These are phyloP conservation scores for Pachyramphus minor DNA, from an alignment of 2,113 vertebrate species.

Conservation along the genomic window DNA sequence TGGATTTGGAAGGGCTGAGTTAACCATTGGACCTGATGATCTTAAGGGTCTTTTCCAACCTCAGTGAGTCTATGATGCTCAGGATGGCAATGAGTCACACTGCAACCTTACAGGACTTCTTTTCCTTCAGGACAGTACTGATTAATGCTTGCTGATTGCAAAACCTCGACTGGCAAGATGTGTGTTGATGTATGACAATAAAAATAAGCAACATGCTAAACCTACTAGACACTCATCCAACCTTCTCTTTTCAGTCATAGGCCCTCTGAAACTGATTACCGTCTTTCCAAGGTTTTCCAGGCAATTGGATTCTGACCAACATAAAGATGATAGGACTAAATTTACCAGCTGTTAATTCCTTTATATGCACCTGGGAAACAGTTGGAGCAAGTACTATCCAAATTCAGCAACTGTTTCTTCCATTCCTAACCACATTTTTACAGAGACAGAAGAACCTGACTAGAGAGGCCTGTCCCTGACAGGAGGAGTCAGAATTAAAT, in stretches of 20 bases:
- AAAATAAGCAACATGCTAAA: neutral
- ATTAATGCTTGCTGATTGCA: neutral
- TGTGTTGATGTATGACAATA: neutral
- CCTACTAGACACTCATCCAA: neutral
- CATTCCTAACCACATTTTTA: neutral
- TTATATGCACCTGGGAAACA: neutral
- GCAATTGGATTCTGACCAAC: neutral
- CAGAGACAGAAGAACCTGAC: neutral
- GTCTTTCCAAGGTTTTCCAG: neutral
- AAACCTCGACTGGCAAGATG: neutral
- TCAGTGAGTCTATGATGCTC: neutral
- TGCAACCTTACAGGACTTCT: neutral
- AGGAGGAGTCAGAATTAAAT: neutral
- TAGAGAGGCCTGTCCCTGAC: neutral
- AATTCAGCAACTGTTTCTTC: constrained; percentile 16
- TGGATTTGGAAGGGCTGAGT: neutral
- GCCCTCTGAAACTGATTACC: neutral
- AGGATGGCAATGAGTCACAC: neutral
- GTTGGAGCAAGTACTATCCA: neutral
- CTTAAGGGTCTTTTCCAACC: neutral
- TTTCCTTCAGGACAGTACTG: neutral
- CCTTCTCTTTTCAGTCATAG: neutral
- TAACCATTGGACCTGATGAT: neutral
- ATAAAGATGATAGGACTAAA: neutral
- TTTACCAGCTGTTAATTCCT: constrained; percentile 16